These are phyloP conservation scores for Haplochromis vanheusdeni DNA, from an alignment of 2,113 vertebrate genomes.

Conservation along the genomic window DNA sequence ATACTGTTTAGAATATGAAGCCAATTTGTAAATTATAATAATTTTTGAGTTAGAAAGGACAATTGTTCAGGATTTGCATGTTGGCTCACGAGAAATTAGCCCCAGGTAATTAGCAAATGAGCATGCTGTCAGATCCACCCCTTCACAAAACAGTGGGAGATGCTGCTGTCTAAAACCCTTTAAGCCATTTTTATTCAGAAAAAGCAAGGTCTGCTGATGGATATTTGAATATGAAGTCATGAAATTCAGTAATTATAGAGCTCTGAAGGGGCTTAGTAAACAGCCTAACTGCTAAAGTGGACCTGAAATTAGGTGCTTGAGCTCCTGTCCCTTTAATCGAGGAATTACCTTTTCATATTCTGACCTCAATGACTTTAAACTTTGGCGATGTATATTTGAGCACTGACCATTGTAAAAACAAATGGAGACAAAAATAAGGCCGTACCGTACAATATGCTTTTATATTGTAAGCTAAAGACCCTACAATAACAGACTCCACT, in stretches of 20 bases:
- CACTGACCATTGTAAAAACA: neutral
- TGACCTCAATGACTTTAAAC: neutral
- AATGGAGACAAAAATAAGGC: neutral
- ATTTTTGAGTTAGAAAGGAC: neutral
- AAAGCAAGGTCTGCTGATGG: neutral
- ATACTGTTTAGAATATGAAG: neutral
- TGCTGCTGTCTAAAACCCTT: neutral
- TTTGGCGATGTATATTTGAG: neutral
- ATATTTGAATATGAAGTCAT: neutral
- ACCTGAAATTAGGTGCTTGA: neutral
- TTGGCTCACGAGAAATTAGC: neutral
- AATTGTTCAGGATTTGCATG: neutral
- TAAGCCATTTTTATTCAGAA: neutral
- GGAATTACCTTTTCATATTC: neutral
- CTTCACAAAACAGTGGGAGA: neutral
- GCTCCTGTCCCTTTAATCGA: neutral
- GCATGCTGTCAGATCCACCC: neutral
- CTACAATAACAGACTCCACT: neutral
- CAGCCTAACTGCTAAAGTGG: neutral
- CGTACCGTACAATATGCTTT: neutral
- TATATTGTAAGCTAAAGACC: neutral
- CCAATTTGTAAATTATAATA: neutral
- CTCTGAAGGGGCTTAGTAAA: neutral
- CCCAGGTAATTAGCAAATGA: neutral
- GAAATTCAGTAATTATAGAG: neutral